Percentiles rank a stretch among this genome's conserved stretches.
phyloP scores from a whole-genome alignment of 2,888 invertebrate genomes.

The Biston betularia region DNA sequence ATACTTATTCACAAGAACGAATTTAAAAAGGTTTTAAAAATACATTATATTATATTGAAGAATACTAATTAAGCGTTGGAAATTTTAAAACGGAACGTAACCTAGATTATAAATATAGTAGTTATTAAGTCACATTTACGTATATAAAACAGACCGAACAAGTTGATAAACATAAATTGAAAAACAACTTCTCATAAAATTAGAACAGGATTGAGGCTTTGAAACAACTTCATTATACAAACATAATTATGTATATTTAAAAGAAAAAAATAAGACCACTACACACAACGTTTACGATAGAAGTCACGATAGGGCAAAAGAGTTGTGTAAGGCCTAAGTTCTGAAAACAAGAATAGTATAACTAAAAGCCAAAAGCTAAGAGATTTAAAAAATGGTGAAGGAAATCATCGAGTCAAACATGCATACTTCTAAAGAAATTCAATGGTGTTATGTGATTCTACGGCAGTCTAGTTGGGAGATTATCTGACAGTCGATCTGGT shows the following conservation, averaged over 20 bases:
- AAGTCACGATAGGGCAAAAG: background rate
- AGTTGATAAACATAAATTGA: constrained; percentile 1
- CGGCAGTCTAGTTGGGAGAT: too few species aligned
- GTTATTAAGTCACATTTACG: background rate
- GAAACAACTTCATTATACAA: background rate
- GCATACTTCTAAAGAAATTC: too few species aligned
- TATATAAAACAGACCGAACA: constrained; percentile 1
- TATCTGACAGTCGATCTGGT: too few species aligned
- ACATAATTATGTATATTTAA: background rate
- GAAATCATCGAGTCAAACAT: too few species aligned
- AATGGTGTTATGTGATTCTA: too few species aligned
- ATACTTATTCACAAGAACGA: constrained; percentile 7
- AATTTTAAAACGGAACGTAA: constrained; percentile 7
- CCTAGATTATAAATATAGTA: constrained; percentile 1
- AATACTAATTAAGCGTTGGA: background rate
- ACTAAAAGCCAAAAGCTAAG: too few species aligned
- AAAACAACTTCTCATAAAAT: constrained; percentile 5
- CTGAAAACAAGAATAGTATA: too few species aligned
- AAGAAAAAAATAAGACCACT: too few species aligned
- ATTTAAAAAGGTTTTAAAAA: too few species aligned
- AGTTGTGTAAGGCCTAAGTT: too few species aligned
- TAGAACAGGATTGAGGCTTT: constrained; percentile 6
- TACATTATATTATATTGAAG: too few species aligned
- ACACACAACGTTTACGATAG: background rate
- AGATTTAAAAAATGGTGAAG: too few species aligned